Evolutionary conservation across 2,113 vertebrate genomes (phyloP).

Genomic region (Heterotis niloticus): DNA sequence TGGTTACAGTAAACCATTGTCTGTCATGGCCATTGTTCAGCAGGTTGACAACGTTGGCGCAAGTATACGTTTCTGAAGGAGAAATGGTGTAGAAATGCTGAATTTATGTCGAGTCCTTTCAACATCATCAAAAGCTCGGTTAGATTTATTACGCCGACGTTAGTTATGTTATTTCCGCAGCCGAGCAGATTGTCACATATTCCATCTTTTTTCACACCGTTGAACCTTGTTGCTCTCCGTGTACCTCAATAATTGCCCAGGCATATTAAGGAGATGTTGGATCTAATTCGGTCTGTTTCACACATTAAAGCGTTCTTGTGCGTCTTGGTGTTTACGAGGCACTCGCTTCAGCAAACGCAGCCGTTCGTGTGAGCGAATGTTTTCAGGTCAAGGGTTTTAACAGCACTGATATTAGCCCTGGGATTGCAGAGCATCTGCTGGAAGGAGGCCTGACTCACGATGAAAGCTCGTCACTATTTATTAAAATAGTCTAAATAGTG

Average conservation of each 20-base stretch:
- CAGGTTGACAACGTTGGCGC: background rate
- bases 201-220: too few species aligned
- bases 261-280: slow-evolving; percentile 1
- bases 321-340: background rate
- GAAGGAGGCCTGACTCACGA: background rate
- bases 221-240: background rate
- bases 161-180: background rate
- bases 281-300: slow-evolving; percentile 2
- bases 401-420: background rate
- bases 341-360: background rate
- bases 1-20: background rate
- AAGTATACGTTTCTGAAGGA: background rate
- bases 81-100: background rate
- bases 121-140: background rate
- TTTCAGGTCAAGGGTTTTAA: slow-evolving; percentile 11
- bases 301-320: slow-evolving; percentile 9
- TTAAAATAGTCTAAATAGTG: background rate
- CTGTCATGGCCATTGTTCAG: background rate
- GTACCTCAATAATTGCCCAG: background rate
- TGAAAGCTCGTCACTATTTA: background rate
- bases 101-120: background rate
- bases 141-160: background rate
- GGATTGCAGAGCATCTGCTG: background rate
- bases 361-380: background rate
- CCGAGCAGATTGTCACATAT: background rate